Evolutionary conservation across 2,888 invertebrate genomes (phyloP).

Genomic region (Chouioia cunea): DNA sequence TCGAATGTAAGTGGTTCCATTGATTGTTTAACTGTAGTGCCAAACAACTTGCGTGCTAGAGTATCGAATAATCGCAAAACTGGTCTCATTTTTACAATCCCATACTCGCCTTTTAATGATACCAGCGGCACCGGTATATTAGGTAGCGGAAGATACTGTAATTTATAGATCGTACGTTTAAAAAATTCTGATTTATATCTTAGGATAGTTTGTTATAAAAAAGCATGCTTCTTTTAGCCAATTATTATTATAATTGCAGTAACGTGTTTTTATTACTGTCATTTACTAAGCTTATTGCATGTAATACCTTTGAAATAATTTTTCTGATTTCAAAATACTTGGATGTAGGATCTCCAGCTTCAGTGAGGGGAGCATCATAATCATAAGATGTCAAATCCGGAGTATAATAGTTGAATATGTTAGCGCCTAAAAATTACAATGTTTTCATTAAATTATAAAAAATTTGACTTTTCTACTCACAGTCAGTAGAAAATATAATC

Average conservation of each 20-base stretch:
- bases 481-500: not conserved
- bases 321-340: conserved; percentile 83
- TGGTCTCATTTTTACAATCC: conserved; percentile 72
- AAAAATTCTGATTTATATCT: not conserved
- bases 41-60: conserved; percentile 60
- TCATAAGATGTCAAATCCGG: conserved; percentile 90
- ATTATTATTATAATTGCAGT: not conserved
- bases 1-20: conserved; percentile 71
- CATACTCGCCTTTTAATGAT: conserved; percentile 76
- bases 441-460: conserved; percentile 19
- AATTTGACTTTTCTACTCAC: conserved; percentile 34
- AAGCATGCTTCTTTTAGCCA: not conserved
- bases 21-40: conserved; percentile 51
- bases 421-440: conserved; percentile 61
- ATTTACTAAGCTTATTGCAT: too few relatives aligned
- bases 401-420: conserved; percentile 69
- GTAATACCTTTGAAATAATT: conserved; percentile 72
- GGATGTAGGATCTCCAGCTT: conserved; percentile 88
- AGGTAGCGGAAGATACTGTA: conserved; percentile 74
- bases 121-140: conserved; percentile 67
- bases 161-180: conserved; percentile 46
- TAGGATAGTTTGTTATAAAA: not conserved
- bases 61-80: conserved; percentile 67
- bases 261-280: too few relatives aligned
- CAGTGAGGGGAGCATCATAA: conserved; percentile 90